Percentiles rank a stretch among this genome's conserved stretches.
phyloP scores from a whole-genome alignment of 2,888 invertebrate genomes.

The Drosophila algonquin region DNA sequence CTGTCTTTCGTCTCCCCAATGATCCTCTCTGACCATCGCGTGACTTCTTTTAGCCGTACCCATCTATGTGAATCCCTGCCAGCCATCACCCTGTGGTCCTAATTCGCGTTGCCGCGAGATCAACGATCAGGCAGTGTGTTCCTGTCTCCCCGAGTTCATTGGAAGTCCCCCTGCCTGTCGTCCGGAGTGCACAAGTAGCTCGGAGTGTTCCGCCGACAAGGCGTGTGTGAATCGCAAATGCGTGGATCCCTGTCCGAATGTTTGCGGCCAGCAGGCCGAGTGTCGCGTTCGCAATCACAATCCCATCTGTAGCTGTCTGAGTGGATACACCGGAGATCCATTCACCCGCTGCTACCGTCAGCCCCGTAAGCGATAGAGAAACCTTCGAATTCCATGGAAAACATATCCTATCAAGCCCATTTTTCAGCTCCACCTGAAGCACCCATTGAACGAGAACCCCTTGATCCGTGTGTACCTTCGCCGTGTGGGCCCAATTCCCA shows the following conservation, averaged over 20 bases:
- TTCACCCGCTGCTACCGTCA: slow-evolving; percentile 85
- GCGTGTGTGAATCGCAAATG: slow-evolving; percentile 90
- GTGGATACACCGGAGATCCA: slow-evolving; percentile 86
- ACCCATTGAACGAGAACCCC: slow-evolving; percentile 66
- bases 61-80: slow-evolving; percentile 87
- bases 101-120: slow-evolving; percentile 91
- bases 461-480: slow-evolving; percentile 88
- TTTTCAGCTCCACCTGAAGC: slow-evolving; percentile 66
- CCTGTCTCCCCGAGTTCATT: slow-evolving; percentile 87
- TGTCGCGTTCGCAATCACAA: slow-evolving; percentile 90
- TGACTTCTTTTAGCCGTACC: slow-evolving; percentile 82
- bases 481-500: slow-evolving; percentile 92
- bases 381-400: neutral
- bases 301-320: slow-evolving; percentile 90
- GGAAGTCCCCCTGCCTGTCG: slow-evolving; percentile 87
- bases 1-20: no score
- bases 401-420: neutral
- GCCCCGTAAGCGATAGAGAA: slow-evolving; percentile 77
- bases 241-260: slow-evolving; percentile 88
- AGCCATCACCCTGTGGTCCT: slow-evolving; percentile 92
- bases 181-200: slow-evolving; percentile 89
- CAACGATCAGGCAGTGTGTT: slow-evolving; percentile 89
- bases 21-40: neutral
- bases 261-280: slow-evolving; percentile 89
- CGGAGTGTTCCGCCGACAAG: slow-evolving; percentile 88